Evolutionary conservation across 2,888 invertebrate species (phyloP).

Genomic region (Yponomeuta cagnagella): DNA sequence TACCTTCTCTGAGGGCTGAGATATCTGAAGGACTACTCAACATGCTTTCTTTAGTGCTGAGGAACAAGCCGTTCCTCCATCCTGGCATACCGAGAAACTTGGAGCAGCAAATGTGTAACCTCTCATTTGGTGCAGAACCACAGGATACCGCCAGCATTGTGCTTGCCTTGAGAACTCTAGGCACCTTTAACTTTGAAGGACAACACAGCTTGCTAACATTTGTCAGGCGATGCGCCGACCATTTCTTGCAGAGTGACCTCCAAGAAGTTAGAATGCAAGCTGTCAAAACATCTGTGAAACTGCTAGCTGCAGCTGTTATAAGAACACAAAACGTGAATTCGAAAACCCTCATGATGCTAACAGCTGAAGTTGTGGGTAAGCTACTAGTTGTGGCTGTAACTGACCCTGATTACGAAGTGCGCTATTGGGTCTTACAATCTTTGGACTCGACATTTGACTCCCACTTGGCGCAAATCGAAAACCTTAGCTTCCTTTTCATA

Average conservation of each 20-base stretch:
- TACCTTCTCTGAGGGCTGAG: constrained; percentile 90
- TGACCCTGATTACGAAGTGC: constrained; percentile 95
- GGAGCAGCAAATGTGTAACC: constrained; percentile 66
- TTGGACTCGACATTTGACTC: constrained; percentile 94
- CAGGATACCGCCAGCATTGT: constrained; percentile 90
- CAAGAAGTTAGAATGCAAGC: constrained; percentile 93
- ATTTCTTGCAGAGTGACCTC: constrained; percentile 92
- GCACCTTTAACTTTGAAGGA: constrained; percentile 93
- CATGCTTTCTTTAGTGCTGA: constrained; percentile 92
- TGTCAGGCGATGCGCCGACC: constrained; percentile 93
- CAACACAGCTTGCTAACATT: constrained; percentile 91
- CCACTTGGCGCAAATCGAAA: constrained; percentile 97
- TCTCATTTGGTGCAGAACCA: constrained; percentile 69
- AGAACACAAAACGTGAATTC: constrained; percentile 79
- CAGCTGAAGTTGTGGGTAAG: constrained; percentile 91
- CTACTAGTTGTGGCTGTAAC: constrained; percentile 95
- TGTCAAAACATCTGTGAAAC: constrained; percentile 93
- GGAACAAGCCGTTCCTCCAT: constrained; percentile 90
- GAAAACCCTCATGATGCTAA: constrained; percentile 88
- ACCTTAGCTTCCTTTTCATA: constrained; percentile 92
- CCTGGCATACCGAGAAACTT: constrained; percentile 84
- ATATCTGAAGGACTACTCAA: constrained; percentile 95
- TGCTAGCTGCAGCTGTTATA: constrained; percentile 88
- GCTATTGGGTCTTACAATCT: constrained; percentile 93
- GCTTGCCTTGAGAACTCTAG: constrained; percentile 93